Evolutionary conservation across 2,888 invertebrate species (phyloP), one percentile per base, ranked within the genome.

Genomic region (Drosophila melanosoma): DNA sequence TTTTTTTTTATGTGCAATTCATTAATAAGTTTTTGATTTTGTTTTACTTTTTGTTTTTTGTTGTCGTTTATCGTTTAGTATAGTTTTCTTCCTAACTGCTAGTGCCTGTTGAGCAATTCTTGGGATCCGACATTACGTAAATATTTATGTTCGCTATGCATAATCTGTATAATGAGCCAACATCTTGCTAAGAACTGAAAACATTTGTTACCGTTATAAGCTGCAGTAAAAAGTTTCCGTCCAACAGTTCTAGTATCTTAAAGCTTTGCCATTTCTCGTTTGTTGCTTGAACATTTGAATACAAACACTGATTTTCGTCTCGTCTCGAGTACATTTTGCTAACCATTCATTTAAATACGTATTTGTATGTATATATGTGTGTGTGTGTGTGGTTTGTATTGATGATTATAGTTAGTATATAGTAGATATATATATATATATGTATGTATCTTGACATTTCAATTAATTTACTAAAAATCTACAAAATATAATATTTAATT

Each of bases 391-490:
- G 26, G 26, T 51, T 29, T 51, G 51, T 64, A 52, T 73, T 35
- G 51, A 36, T 65, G 57, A 66, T 38, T 75, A 76, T 66, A 69
- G 69, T 77, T 65, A 66, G 63, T 77, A 72, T 80, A 73, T 72
- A 78, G 75, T 63, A 68, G 45, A 66, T 76, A 45, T 45, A 69
- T 70, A 65, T 75, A 69, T 70, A 65, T 75, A 70, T 71, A 67
- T 69, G 57, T 74, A 49, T 71, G 65, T 68, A 58, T 74, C 71
- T 76, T 79, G 79, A 82, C 76, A 59, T 70, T 73, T 83, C 62
- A 45, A 60, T 82, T 88, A 88, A 76, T 76, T 88, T 83, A 72
- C 88, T 86, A 86, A 86, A 86, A 88, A 88, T 88, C 85, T 86
- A 86, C 85, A 86, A 86, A 86, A 86, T 86, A 86, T 88, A 88